Conservation (phyloP, 2,797 vertebrate species). For the Morus bassanus region DNA sequence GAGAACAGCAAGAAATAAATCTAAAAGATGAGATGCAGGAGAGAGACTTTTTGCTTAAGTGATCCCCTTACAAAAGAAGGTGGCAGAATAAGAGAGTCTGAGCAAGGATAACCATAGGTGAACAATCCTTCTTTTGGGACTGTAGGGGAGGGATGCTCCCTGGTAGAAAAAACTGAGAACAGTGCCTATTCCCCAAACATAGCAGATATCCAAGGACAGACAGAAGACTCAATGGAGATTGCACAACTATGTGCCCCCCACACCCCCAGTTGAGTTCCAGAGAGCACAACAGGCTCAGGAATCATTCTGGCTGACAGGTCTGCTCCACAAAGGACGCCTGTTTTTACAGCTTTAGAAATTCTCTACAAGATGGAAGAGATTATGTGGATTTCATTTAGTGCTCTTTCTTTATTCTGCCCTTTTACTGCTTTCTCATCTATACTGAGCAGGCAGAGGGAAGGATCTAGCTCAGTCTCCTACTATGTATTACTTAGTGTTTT, state of each 20-base stretch:
- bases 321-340: neutral
- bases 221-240: neutral
- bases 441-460: neutral
- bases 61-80: neutral
- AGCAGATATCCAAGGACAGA: neutral
- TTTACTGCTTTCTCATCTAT: neutral
- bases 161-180: neutral
- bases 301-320: neutral
- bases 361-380: neutral
- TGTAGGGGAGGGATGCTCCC: neutral
- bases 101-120: neutral
- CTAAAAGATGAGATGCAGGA: neutral
- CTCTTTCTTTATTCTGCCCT: neutral
- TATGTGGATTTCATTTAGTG: neutral
- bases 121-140: neutral
- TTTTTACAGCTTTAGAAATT: neutral
- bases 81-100: neutral
- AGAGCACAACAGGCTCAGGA: neutral
- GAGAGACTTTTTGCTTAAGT: neutral
- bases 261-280: neutral
- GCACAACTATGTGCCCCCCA: accelerated
- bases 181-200: neutral
- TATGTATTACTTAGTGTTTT: neutral
- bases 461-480: neutral
- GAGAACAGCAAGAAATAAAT: neutral